Conservation (phyloP, 1,140 invertebrate genomes). For the Zophobas atratus region DNA sequence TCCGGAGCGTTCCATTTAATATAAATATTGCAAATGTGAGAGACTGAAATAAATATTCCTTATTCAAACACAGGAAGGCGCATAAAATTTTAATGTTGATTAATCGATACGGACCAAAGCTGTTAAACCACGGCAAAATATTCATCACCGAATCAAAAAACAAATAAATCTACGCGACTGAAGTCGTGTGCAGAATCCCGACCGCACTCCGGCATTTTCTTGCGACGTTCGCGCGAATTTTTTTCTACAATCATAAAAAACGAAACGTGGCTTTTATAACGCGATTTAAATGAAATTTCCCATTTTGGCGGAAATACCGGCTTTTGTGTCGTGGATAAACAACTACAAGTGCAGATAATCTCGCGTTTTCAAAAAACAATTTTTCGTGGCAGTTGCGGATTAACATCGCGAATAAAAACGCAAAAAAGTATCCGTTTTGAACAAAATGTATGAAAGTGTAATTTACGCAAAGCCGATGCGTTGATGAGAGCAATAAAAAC, state of each 20-base stretch:
- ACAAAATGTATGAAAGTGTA: conserved; percentile 15
- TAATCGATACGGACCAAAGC: conserved; percentile 12
- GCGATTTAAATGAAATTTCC: too few species aligned
- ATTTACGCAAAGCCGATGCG: conserved; percentile 12
- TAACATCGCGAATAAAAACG: not conserved
- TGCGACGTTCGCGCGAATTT: not conserved
- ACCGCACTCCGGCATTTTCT: not conserved
- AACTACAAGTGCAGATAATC: not conserved
- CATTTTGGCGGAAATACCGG: too few species aligned
- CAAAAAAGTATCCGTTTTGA: not conserved
- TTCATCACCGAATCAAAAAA: conserved; percentile 16
- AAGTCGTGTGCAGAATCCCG: not conserved
- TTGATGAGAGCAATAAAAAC: not conserved
- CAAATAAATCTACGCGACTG: not conserved
- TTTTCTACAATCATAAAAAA: too few species aligned
- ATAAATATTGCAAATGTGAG: conserved; percentile 4
- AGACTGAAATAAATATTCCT: conserved; percentile 25
- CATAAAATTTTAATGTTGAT: conserved; percentile 36
- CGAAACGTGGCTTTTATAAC: too few species aligned
- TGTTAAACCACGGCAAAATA: conserved; percentile 9
- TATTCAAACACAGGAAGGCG: conserved; percentile 22
- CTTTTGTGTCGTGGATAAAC: too few species aligned
- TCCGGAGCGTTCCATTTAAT: not conserved
- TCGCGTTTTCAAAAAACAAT: not conserved
- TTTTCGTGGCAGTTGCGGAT: not conserved